Evolutionary conservation across 2,888 invertebrate genomes (phyloP), one percentile per base, ranked within the genome.

Genomic region (Mesoligia furuncula): DNA sequence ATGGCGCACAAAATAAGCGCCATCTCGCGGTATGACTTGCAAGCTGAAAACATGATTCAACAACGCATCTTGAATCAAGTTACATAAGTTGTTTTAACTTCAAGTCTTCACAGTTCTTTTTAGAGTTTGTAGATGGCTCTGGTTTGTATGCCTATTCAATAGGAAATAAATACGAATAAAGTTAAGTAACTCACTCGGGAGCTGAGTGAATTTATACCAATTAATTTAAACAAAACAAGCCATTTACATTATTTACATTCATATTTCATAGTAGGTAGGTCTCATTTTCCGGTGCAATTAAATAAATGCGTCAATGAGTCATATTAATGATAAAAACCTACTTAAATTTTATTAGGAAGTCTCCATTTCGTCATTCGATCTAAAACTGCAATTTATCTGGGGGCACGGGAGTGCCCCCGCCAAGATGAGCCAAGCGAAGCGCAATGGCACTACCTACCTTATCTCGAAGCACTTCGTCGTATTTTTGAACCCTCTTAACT

Each of bases 41-140:
- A 45, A 36, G 8, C 5, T 3, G 1, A 17, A 61, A 74, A 61
- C 71, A 68, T 54, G 51, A 54, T 67, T 57, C 17, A 36, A 27
- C 39, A 42, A 24, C 24, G 20, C n/a, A 62, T 66, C 61, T 31
- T 57, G 17, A 66, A 45, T 48, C 27, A 77, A 70, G 65, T 42
- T 51, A 31, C 13, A 1, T 75, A 11, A 27, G 54, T 73, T 51
- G 24, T 15, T 48, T 17, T 0, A n/a, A 36, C 31, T 68, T 54
- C 9, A 36, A 39, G 9, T 39, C 11, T 7, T 15, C 59, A 7
- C 4, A 57, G 72, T 76, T 76, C 7, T 20, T 51, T n/a, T 0
- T 31, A 59, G 13, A 0, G 17, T 0, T 15, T 13, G 36, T 36
- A 83, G 83, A 84, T 86, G 79, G 79, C 75, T 68, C 61, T 76